Percentiles rank a stretch among this genome's conserved stretches.
Conservation (phyloP, 2,888 invertebrate species). For the Agriopis marginaria region DNA sequence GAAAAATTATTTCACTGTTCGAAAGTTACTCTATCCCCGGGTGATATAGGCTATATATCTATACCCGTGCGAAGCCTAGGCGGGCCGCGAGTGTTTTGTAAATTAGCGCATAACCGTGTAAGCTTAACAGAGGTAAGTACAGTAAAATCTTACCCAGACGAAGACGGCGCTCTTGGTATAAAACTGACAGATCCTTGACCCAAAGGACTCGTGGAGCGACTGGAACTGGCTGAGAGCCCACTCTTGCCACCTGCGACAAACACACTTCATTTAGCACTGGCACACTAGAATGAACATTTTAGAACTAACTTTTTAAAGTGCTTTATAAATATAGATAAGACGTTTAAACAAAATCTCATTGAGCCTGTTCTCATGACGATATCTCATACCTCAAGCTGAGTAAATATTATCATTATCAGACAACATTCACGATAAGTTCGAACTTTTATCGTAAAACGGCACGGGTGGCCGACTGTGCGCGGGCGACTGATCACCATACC, state of each 20-base stretch:
- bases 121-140: neutral
- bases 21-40: too few species aligned
- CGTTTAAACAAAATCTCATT: constrained; percentile 33
- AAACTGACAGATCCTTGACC: constrained; percentile 81
- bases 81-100: too few species aligned
- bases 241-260: constrained; percentile 75
- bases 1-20: too few species aligned
- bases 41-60: too few species aligned
- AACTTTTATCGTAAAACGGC: constrained; percentile 63
- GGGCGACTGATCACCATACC: constrained; percentile 59
- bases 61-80: too few species aligned
- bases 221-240: constrained; percentile 85
- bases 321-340: constrained; percentile 27
- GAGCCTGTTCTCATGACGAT: constrained; percentile 46
- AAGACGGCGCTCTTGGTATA: constrained; percentile 83
- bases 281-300: neutral
- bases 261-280: constrained; percentile 46
- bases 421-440: constrained; percentile 61
- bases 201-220: constrained; percentile 86
- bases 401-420: constrained; percentile 61
- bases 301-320: constrained; percentile 1
- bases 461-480: constrained; percentile 74
- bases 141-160: constrained; percentile 78
- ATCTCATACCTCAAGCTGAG: constrained; percentile 59
- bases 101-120: too few species aligned